Conservation (phyloP, 2,888 invertebrate genomes). For the Blastobasis lacticolella region DNA sequence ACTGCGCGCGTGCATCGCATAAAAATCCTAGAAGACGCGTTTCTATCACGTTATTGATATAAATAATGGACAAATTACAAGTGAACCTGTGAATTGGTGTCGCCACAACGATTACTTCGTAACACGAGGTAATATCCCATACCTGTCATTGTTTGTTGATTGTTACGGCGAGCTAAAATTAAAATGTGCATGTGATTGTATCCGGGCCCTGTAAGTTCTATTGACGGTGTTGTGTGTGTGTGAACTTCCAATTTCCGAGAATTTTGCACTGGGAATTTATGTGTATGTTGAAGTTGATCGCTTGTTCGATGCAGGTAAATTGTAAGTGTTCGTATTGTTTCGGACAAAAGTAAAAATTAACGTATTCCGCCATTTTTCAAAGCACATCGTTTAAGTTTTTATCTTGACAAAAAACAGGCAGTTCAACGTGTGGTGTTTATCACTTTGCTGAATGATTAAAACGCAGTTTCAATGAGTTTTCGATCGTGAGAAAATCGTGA, state of each 20-base stretch:
- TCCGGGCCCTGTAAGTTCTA: slow-evolving; percentile 15
- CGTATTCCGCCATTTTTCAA: too few relatives aligned
- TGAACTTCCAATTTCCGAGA: slow-evolving; percentile 60
- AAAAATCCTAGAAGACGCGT: neutral
- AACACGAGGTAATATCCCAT: slow-evolving; percentile 17
- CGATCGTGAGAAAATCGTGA: neutral
- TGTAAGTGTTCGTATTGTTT: slow-evolving; percentile 17
- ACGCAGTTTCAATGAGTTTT: neutral
- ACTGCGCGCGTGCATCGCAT: neutral
- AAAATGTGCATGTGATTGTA: slow-evolving; percentile 36
- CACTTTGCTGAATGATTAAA: too few relatives aligned
- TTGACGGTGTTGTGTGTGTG: slow-evolving; percentile 30
- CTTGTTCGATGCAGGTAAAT: slow-evolving; percentile 52
- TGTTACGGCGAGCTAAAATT: slow-evolving; percentile 41
- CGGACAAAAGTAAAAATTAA: slow-evolving; percentile 21
- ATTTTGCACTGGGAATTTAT: slow-evolving; percentile 38
- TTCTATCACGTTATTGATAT: too few relatives aligned
- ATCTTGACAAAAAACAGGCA: too few relatives aligned
- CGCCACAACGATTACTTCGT: slow-evolving; percentile 9
- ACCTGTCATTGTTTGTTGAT: slow-evolving; percentile 43
- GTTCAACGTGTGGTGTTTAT: too few relatives aligned
- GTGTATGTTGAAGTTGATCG: slow-evolving; percentile 23
- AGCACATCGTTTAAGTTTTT: too few relatives aligned
- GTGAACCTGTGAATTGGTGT: slow-evolving; percentile 15
- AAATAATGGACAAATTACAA: slow-evolving; percentile 1